A percentile compares a stretch with the other conserved stretches of the same genome.
phyloP scores from a whole-genome alignment of 2,113 vertebrate genomes.

The Engystomops pustulosus region DNA sequence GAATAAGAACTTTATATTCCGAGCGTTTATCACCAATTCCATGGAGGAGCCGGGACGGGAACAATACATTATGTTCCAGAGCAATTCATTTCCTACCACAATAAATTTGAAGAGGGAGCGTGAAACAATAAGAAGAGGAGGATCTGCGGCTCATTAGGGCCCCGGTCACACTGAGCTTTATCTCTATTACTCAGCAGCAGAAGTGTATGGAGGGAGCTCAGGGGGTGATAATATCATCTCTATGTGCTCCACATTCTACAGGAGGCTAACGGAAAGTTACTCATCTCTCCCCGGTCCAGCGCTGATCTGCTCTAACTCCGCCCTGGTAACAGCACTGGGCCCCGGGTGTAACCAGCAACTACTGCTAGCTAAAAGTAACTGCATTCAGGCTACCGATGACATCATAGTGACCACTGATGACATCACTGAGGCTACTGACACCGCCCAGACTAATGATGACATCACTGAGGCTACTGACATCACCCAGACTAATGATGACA shows the following conservation, averaged over 20 bases:
- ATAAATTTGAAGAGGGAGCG: not conserved
- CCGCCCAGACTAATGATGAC: no score
- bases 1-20: not conserved
- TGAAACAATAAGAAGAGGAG: not conserved
- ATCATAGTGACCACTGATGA: no score
- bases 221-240: not conserved
- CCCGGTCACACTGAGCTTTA: not conserved
- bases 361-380: no score
- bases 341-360: no score
- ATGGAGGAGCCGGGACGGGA: not conserved
- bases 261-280: not conserved
- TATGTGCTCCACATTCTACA: not conserved
- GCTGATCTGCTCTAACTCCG: not conserved
- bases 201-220: not conserved
- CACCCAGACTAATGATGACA: not conserved
- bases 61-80: not conserved
- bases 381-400: no score
- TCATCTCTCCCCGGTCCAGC: not conserved
- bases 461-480: no score
- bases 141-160: not conserved
- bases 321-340: no score
- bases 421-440: no score
- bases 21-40: not conserved
- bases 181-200: not conserved
- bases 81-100: not conserved